Evolutionary conservation across 2,888 invertebrate genomes (phyloP), one percentile per base, ranked within the genome.

Genomic region (Pegoplata infirma): DNA sequence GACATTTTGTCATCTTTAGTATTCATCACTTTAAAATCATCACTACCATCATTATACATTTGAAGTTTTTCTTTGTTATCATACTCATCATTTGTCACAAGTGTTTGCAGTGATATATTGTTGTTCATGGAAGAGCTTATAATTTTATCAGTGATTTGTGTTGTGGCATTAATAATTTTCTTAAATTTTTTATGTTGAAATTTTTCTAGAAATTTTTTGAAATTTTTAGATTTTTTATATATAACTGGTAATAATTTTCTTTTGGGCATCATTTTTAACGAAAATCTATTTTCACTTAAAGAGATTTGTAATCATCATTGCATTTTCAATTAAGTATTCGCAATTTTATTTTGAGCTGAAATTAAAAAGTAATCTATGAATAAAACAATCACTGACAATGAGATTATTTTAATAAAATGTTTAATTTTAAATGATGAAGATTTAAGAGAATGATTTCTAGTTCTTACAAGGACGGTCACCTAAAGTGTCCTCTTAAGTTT

Each of bases 11-110:
- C 59, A 78, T 67, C 72, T 75, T 79, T 67, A 46, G 49, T 72
- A 72, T 71, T 72, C 75, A 75, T 79, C 71, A 75, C 71, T 79
- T 69, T 74, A 44, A 83, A 83, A 85, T 59, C 49, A 76, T 75
- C 80, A 80, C 69, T 71, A 69, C 80, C 82, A 80, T 81, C 73
- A 79, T 56, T 77, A 73, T 47, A 58, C 36, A 40, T 53, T 47
- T 64, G 78, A 47, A 46, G 40, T 19, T 67, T 8, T 51, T 64
- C 44, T 46, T 23, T 58, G n/a, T 2, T 69, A 46, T 67, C 44
- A 59, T 53, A 71, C 66, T 75, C 67, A 51, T 75, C 61, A 72
- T 79, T 79, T 79, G 75, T 79, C 75, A 71, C n/a, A 25, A 36
- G 79, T 19, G 56, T 63, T 67, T 67, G 63, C 17, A 63, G 67